A percentile compares a stretch with the other conserved stretches of the same genome.
Conservation (phyloP, 2,888 invertebrate species). For the Lutraria lutraria region DNA sequence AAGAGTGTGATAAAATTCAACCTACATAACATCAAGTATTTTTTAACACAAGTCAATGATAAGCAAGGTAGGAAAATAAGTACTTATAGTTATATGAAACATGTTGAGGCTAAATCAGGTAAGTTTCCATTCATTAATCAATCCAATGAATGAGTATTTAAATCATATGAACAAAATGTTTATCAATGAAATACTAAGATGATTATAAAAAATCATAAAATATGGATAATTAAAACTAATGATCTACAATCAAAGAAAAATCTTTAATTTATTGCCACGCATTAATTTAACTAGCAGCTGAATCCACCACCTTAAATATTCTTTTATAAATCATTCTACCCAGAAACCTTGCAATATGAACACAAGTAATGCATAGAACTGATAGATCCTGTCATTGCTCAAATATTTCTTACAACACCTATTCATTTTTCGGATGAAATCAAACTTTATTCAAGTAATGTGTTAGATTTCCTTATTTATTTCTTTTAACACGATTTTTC, state of each 20-base stretch:
- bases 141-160: too few species aligned
- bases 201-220: too few species aligned
- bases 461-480: neutral
- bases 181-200: too few species aligned
- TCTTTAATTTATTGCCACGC: neutral
- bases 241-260: neutral
- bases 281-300: conserved; percentile 13
- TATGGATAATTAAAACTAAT: neutral
- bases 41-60: neutral
- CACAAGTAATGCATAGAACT: neutral
- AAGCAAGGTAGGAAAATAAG: neutral
- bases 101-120: too few species aligned
- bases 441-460: neutral
- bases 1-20: neutral
- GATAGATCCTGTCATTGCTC: neutral
- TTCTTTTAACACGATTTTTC: too few species aligned
- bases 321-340: neutral
- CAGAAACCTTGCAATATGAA: neutral
- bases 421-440: neutral
- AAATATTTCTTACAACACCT: neutral
- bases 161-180: too few species aligned
- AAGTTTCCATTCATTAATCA: too few species aligned
- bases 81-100: too few species aligned
- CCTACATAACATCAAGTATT: neutral
- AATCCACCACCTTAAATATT: neutral